Evolutionary conservation across 2,888 invertebrate genomes (phyloP).

Genomic region (Mellilla xanthometata): DNA sequence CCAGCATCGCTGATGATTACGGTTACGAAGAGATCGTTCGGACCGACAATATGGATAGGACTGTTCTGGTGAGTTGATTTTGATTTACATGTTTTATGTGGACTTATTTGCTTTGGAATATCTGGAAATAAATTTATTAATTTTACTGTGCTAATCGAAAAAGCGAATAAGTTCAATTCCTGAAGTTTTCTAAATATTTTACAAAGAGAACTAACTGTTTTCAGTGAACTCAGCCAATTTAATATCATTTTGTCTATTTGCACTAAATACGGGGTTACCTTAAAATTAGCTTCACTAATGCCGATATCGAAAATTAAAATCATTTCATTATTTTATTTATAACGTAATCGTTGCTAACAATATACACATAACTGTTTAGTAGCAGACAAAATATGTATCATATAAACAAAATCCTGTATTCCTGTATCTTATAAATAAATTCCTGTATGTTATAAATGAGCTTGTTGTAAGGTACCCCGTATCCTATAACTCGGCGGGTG

Average conservation of each 20-base stretch:
- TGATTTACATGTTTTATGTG: constrained; percentile 4
- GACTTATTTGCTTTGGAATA: constrained; percentile 21
- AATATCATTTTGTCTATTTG: not conserved
- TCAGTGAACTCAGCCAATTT: too few species aligned
- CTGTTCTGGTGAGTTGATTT: constrained; percentile 67
- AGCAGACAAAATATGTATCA: too few species aligned
- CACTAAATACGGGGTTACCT: not conserved
- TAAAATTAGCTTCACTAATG: not conserved
- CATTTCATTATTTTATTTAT: too few species aligned
- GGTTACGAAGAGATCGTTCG: constrained; percentile 71
- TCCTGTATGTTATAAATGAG: not conserved
- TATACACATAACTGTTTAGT: too few species aligned
- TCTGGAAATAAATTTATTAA: too few species aligned
- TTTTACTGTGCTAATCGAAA: not conserved
- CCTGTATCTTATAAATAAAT: too few species aligned
- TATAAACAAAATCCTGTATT: too few species aligned
- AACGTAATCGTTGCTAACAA: too few species aligned
- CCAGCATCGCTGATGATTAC: constrained; percentile 59
- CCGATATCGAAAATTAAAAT: too few species aligned
- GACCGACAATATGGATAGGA: constrained; percentile 66
- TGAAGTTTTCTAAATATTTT: not conserved
- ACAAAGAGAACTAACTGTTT: too few species aligned
- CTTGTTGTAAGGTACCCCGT: constrained; percentile 11
- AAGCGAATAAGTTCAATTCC: constrained; percentile 9
- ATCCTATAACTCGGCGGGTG: constrained; percentile 28